Percentiles rank a stretch among this genome's conserved stretches.
Conservation (phyloP, 2,113 vertebrate species). For the Cyanoramphus novaezelandiae region DNA sequence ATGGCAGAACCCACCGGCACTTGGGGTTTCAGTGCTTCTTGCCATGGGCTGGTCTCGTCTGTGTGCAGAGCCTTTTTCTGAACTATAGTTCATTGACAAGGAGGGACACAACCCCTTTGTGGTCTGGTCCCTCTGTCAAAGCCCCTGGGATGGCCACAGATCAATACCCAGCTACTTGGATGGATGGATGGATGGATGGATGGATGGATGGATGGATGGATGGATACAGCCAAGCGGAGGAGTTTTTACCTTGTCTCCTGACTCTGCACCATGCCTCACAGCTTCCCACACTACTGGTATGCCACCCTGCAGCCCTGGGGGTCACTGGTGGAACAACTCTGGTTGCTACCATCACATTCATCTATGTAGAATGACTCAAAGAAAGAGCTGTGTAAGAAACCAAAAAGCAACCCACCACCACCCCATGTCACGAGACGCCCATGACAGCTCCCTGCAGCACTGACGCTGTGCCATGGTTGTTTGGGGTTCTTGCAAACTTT, state of each 20-base stretch:
- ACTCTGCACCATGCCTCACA: rapidly evolving
- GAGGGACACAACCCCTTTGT: background rate
- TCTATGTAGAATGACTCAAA: background rate
- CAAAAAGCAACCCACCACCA: background rate
- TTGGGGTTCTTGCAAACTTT: background rate
- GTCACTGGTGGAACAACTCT: background rate
- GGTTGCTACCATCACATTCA: background rate
- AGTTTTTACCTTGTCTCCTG: background rate
- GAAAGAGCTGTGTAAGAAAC: background rate
- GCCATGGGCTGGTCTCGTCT: background rate
- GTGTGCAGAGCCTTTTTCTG: background rate
- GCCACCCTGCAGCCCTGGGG: background rate
- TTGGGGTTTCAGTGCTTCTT: background rate
- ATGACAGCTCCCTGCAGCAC: background rate
- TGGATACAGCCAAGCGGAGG: background rate
- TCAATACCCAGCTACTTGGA: background rate
- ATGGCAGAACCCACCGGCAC: background rate
- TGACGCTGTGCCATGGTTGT: rapidly evolving
- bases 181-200: background rate
- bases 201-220: background rate
- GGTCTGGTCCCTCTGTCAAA: background rate
- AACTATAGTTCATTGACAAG: background rate
- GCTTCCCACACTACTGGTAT: background rate
- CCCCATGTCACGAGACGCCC: rapidly evolving
- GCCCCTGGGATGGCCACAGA: background rate